A percentile compares a stretch with the other conserved stretches of the same genome.
These are phyloP conservation scores for Cladopsammia gracilis DNA, from an alignment of 64 coral and sea anemone genomes.

Conservation along the genomic window DNA sequence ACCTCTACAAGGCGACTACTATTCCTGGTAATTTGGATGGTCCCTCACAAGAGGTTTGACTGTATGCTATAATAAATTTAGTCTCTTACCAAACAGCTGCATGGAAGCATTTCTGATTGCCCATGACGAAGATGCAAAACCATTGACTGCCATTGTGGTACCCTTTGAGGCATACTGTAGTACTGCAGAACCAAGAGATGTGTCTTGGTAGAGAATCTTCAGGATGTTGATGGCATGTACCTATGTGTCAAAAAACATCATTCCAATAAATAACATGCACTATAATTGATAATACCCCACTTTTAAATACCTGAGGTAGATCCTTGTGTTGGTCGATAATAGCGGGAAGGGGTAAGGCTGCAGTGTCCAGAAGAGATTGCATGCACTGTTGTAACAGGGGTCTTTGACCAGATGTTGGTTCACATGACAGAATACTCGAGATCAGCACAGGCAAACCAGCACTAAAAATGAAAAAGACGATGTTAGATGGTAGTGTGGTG, in stretches of 20 bases:
- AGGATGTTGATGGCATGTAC: conserved; percentile 86
- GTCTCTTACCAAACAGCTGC: conserved; percentile 76
- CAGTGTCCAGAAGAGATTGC: conserved; percentile 48
- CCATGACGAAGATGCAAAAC: conserved; percentile 82
- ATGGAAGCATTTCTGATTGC: conserved; percentile 82
- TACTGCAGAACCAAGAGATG: conserved; percentile 33
- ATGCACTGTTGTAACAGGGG: conserved; percentile 65
- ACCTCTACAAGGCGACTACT: too few species aligned
- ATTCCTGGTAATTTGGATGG: too few species aligned
- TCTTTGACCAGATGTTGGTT: conserved; percentile 43
- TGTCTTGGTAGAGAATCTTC: conserved; percentile 77
- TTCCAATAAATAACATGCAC: neutral
- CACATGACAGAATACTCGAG: conserved; percentile 70
- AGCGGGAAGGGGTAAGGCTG: conserved; percentile 47
- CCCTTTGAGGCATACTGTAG: conserved; percentile 69
- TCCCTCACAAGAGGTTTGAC: too few species aligned
- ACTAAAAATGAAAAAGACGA: conserved; percentile 29
- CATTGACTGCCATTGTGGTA: conserved; percentile 60
- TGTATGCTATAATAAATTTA: too few species aligned
- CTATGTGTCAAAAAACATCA: neutral
- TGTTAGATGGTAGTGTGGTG: too few species aligned
- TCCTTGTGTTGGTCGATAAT: conserved; percentile 72
- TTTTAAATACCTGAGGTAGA: conserved; percentile 70
- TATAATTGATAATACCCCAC: neutral
- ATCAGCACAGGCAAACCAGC: conserved; percentile 80